phyloP scores from a whole-genome alignment of 2,888 invertebrate genomes.

The Lagria hirta region DNA sequence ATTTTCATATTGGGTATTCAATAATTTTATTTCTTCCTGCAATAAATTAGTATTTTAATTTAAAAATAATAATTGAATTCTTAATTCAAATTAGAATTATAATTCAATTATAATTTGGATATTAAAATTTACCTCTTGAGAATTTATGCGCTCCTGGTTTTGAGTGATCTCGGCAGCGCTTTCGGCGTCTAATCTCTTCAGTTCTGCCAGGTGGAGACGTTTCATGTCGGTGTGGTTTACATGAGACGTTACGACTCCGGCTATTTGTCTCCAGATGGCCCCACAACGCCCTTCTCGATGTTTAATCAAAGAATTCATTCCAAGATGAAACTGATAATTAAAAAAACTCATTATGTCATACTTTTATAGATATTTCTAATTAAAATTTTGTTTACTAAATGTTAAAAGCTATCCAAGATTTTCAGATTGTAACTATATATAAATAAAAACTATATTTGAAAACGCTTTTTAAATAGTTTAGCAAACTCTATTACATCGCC shows the following conservation, averaged over 20 bases:
- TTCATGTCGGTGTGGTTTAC: slow-evolving; percentile 45
- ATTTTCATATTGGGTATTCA: slow-evolving; percentile 35
- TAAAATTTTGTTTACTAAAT: slow-evolving; percentile 1
- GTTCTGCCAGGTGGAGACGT: slow-evolving; percentile 48
- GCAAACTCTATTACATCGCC: too few relatives aligned
- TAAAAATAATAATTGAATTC: too few relatives aligned
- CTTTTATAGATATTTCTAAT: neutral
- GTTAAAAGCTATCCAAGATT: too few relatives aligned
- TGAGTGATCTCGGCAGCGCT: slow-evolving; percentile 42
- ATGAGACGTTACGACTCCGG: slow-evolving; percentile 40
- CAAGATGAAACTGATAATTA: slow-evolving; percentile 17
- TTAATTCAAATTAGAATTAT: too few relatives aligned
- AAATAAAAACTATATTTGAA: too few relatives aligned
- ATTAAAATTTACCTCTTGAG: slow-evolving; percentile 39
- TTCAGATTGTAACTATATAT: too few relatives aligned
- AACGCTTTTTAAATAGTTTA: too few relatives aligned
- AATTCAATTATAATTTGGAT: neutral
- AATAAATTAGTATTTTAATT: slow-evolving; percentile 9
- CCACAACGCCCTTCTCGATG: slow-evolving; percentile 37
- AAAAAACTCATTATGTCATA: too few relatives aligned
- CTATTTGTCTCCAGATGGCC: slow-evolving; percentile 48
- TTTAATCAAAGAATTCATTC: slow-evolving; percentile 31
- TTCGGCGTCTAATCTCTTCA: slow-evolving; percentile 46
- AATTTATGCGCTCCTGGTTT: slow-evolving; percentile 44
- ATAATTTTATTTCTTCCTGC: slow-evolving; percentile 35